Evolutionary conservation across 2,113 vertebrate genomes (phyloP).

Genomic region (Scomber japonicus): DNA sequence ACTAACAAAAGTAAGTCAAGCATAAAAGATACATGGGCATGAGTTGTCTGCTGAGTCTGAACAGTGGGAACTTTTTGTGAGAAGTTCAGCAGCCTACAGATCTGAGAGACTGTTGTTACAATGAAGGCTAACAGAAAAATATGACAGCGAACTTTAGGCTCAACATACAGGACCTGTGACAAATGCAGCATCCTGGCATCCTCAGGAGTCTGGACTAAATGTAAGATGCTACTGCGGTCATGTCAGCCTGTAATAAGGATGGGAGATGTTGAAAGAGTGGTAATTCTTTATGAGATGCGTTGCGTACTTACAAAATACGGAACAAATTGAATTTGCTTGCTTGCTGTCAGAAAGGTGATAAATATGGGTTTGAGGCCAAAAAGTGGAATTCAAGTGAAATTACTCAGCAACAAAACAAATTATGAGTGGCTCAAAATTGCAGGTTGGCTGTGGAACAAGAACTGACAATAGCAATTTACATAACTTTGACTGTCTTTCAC

Average conservation of each 20-base stretch:
- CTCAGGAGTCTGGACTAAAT: slow-evolving; percentile 11
- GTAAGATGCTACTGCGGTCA: slow-evolving; percentile 9
- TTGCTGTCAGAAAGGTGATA: not conserved
- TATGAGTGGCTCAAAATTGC: not conserved
- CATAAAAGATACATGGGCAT: slow-evolving; percentile 10
- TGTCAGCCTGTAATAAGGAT: slow-evolving; percentile 17
- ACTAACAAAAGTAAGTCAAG: not conserved
- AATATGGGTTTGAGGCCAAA: slow-evolving; percentile 9
- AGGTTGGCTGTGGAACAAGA: not conserved
- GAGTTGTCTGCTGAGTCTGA: slow-evolving; percentile 13
- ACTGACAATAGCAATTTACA: not conserved
- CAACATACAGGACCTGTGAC: not conserved
- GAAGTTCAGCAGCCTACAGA: not conserved
- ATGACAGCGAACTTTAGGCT: not conserved
- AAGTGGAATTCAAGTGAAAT: not conserved
- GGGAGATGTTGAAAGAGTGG: not conserved
- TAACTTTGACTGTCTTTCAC: not conserved
- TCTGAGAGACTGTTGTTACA: slow-evolving; percentile 3
- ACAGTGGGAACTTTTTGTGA: slow-evolving; percentile 4
- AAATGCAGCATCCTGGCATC: slow-evolving; percentile 14
- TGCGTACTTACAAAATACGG: not conserved
- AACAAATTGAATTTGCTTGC: not conserved
- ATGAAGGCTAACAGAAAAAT: slow-evolving; percentile 25
- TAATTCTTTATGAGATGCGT: slow-evolving; percentile 6
- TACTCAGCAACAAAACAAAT: not conserved